Conservation (phyloP, 2,888 invertebrate species). For the Himalopsyche kuldschensis region DNA sequence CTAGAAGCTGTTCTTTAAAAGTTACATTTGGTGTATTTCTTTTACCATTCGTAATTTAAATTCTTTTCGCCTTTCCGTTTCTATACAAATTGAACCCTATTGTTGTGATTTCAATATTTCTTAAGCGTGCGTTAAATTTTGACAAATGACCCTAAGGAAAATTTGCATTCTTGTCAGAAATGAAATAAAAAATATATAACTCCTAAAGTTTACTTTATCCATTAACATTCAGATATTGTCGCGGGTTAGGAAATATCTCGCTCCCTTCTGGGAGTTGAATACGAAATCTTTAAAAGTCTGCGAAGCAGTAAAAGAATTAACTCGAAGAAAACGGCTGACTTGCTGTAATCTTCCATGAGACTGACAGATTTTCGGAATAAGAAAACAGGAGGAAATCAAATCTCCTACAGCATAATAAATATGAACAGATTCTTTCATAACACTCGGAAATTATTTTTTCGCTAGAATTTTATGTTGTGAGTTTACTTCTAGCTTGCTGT, state of each 20-base stretch:
- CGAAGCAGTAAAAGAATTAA: neutral
- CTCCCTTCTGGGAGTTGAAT: neutral
- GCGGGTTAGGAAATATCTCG: conserved; percentile 5
- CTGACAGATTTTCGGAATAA: neutral
- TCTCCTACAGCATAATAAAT: neutral
- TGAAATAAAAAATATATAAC: neutral
- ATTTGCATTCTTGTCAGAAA: neutral
- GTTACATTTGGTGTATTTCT: too few species aligned
- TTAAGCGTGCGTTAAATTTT: neutral
- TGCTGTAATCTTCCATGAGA: neutral
- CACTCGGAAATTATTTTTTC: too few species aligned
- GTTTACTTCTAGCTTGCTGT: too few species aligned
- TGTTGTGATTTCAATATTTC: neutral
- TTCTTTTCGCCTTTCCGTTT: too few species aligned
- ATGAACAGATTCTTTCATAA: too few species aligned
- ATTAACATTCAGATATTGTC: conserved; percentile 18
- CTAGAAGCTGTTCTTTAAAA: too few species aligned
- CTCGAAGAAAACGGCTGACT: neutral
- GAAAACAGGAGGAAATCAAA: neutral
- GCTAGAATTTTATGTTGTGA: too few species aligned
- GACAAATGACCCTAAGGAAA: neutral
- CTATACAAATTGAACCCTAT: neutral
- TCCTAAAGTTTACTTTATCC: neutral
- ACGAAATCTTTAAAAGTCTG: neutral
- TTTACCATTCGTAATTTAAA: too few species aligned